A percentile compares a stretch with the other conserved stretches of the same genome.
Evolutionary conservation across 2,888 invertebrate genomes (phyloP).

Genomic region (Tortricodes alternella): DNA sequence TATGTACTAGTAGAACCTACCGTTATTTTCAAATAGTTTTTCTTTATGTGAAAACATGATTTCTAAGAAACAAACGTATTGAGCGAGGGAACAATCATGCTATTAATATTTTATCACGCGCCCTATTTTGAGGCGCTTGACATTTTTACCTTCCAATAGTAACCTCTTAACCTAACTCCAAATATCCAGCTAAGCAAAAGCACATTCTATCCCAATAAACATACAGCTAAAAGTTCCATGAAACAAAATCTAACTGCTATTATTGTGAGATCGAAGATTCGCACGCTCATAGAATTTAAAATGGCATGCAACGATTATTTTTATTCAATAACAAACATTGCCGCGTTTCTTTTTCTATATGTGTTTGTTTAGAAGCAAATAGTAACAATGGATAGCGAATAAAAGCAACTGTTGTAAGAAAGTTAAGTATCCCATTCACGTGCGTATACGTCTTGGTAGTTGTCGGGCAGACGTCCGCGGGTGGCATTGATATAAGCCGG

Average conservation of each 20-base stretch:
- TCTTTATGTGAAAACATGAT: too few species aligned
- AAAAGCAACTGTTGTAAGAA: not conserved
- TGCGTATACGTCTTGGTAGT: conserved; percentile 46
- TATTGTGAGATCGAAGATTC: conserved; percentile 52
- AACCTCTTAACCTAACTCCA: conserved; percentile 6
- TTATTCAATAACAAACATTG: not conserved
- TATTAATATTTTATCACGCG: conserved; percentile 30
- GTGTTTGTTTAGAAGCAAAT: not conserved
- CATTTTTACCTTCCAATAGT: conserved; percentile 25
- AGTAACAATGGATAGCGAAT: not conserved
- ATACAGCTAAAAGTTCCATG: conserved; percentile 39
- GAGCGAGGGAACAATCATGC: conserved; percentile 8
- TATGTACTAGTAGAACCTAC: too few species aligned
- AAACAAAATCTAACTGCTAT: conserved; percentile 33
- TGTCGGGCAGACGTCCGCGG: conserved; percentile 44
- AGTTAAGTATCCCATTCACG: conserved; percentile 34
- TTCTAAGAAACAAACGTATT: conserved; percentile 9
- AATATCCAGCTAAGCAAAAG: conserved; percentile 33
- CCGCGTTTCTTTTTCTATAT: not conserved
- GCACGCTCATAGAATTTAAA: conserved; percentile 52
- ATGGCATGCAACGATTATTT: conserved; percentile 14
- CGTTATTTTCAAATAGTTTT: too few species aligned
- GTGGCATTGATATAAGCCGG: conserved; percentile 42
- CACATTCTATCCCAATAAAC: conserved; percentile 31
- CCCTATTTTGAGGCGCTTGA: conserved; percentile 30